phyloP scores from a whole-genome alignment of 2,888 invertebrate species.

The Diachrysia chrysitis region DNA sequence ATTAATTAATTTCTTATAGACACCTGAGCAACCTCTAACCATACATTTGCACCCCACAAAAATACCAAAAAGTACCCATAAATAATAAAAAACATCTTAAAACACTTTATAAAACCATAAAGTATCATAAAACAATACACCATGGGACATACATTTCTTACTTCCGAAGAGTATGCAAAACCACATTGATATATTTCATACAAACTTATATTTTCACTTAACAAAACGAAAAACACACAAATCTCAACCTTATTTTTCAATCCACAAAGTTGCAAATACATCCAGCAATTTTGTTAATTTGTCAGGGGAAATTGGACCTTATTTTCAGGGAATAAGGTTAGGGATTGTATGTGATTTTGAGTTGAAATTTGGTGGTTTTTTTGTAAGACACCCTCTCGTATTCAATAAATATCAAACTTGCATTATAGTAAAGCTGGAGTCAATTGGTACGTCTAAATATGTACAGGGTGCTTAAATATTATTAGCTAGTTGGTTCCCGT shows the following conservation, averaged over 20 bases:
- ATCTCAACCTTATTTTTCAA: background rate
- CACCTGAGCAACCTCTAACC: background rate
- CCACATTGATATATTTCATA: conserved; percentile 27
- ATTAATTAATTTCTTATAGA: too few relatives aligned
- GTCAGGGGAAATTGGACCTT: conserved; percentile 5
- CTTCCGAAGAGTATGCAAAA: conserved; percentile 53
- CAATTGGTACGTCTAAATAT: conserved; percentile 53
- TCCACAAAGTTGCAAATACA: background rate
- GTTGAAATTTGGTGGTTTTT: conserved; percentile 7
- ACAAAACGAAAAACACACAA: background rate
- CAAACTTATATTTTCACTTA: background rate
- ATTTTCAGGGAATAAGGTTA: rapidly evolving
- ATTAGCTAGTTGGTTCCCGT: background rate
- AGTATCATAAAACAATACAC: conserved; percentile 32
- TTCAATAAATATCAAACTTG: conserved; percentile 45
- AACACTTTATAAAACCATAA: conserved; percentile 48
- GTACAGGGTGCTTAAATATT: conserved; percentile 34
- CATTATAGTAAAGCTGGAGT: conserved; percentile 45
- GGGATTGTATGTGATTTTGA: background rate
- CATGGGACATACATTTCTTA: conserved; percentile 51
- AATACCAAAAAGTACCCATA: conserved; percentile 20
- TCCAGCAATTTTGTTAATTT: background rate
- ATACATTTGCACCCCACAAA: background rate
- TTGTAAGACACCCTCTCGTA: conserved; percentile 30
- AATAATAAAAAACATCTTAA: conserved; percentile 28